These are phyloP conservation scores for Florisuga fusca DNA, from an alignment of 2,797 vertebrate genomes.

Conservation along the genomic window DNA sequence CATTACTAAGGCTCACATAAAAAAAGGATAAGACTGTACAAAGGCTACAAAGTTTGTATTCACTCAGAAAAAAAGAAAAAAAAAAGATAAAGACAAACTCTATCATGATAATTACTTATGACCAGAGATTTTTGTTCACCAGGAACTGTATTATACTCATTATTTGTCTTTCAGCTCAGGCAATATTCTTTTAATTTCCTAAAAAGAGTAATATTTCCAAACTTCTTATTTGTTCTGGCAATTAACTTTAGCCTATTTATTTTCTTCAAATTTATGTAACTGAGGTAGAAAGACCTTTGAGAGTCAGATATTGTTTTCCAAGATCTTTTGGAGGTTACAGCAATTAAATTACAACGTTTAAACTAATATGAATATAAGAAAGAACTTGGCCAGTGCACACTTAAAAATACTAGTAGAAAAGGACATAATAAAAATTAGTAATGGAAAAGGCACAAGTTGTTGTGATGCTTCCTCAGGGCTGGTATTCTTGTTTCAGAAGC, in stretches of 20 bases:
- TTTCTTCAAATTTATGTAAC: constrained; percentile 29
- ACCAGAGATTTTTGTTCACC: background rate
- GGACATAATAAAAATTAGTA: background rate
- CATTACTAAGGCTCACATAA: background rate
- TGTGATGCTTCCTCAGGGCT: constrained; percentile 13
- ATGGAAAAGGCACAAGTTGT: background rate
- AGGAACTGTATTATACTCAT: background rate
- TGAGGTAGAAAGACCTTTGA: constrained; percentile 22
- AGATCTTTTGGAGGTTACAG: constrained; percentile 30
- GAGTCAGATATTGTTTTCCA: constrained; percentile 23
- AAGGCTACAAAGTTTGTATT: background rate
- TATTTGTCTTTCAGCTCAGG: constrained; percentile 22
- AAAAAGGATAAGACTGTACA: background rate
- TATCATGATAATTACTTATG: background rate
- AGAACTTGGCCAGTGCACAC: background rate
- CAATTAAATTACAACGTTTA: constrained; percentile 42
- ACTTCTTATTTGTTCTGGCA: constrained; percentile 37
- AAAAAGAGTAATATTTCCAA: constrained; percentile 9
- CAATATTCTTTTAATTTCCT: constrained; percentile 13
- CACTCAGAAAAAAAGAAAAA: background rate
- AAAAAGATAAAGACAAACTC: background rate
- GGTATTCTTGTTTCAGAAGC: constrained; percentile 47
- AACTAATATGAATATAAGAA: background rate
- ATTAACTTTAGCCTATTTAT: constrained; percentile 32
- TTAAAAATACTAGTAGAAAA: constrained; percentile 7